Conservation (phyloP, 2,888 invertebrate genomes). For the Morpho deidamia region DNA sequence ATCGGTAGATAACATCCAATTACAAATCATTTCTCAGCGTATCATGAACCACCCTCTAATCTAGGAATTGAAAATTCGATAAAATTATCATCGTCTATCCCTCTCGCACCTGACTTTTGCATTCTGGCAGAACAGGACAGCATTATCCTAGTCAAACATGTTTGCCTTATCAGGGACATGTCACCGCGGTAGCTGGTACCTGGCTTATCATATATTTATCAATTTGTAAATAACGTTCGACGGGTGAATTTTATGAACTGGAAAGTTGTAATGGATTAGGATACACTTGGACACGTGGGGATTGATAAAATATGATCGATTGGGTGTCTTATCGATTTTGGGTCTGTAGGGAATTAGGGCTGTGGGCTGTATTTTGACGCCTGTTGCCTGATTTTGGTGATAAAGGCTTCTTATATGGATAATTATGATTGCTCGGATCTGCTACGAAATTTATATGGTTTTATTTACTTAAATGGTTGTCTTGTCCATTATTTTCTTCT, state of each 20-base stretch:
- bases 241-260: constrained; percentile 55
- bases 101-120: constrained; percentile 5
- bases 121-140: constrained; percentile 22
- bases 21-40: constrained; percentile 4
- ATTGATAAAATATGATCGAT: constrained; percentile 46
- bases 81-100: neutral
- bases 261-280: constrained; percentile 58
- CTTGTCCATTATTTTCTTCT: too few relatives aligned
- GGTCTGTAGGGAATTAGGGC: constrained; percentile 26
- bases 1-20: neutral
- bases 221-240: constrained; percentile 58
- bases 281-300: constrained; percentile 38
- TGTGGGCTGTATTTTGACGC: constrained; percentile 24
- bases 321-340: constrained; percentile 21
- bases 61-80: constrained; percentile 15
- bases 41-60: constrained; percentile 6
- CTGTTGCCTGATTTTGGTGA: constrained; percentile 20
- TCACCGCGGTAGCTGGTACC: constrained; percentile 46
- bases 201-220: constrained; percentile 45
- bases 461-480: too few relatives aligned
- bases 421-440: too few relatives aligned
- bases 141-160: constrained; percentile 20
- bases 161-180: constrained; percentile 28
- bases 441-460: too few relatives aligned
- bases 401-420: constrained; percentile 7